Conservation (phyloP, 2,113 vertebrate species). For the Stomatorhinus ivindoensis region DNA sequence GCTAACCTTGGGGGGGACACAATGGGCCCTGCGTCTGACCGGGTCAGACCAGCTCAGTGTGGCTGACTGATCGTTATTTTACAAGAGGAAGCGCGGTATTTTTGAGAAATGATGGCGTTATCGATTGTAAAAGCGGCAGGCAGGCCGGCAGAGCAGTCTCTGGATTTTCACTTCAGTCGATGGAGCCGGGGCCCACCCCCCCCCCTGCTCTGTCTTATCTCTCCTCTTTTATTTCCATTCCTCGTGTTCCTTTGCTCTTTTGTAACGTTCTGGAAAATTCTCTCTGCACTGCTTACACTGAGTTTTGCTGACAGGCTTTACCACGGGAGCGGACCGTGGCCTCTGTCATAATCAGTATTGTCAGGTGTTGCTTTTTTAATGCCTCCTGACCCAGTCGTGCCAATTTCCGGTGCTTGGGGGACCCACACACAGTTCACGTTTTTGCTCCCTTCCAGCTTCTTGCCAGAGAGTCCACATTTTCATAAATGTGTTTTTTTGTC, state of each 20-base stretch:
- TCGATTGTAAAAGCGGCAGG: conserved; percentile 66
- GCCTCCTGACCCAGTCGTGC: background rate
- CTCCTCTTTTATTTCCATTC: conserved; percentile 37
- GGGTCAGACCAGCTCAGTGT: conserved; percentile 20
- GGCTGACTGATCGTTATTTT: conserved; percentile 65
- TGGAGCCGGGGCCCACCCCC: background rate
- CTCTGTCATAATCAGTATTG: background rate
- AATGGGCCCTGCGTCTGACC: conserved; percentile 4
- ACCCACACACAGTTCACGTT: background rate
- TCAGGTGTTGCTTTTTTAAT: background rate
- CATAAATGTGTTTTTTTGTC: conserved; percentile 32
- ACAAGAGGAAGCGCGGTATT: conserved; percentile 66
- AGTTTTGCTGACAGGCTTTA: background rate
- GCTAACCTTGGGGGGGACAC: background rate
- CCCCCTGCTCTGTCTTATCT: conserved; percentile 14
- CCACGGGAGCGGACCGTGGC: background rate
- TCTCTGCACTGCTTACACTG: background rate
- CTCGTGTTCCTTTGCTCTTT: conserved; percentile 2
- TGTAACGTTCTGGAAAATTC: conserved; percentile 28
- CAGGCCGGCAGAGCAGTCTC: background rate
- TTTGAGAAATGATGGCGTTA: conserved; percentile 68
- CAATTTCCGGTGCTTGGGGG: background rate
- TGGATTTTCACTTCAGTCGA: background rate
- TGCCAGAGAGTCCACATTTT: conserved; percentile 16
- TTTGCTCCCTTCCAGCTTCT: background rate